Evolutionary conservation across 2,113 vertebrate genomes (phyloP).

Genomic region (Zeus faber): DNA sequence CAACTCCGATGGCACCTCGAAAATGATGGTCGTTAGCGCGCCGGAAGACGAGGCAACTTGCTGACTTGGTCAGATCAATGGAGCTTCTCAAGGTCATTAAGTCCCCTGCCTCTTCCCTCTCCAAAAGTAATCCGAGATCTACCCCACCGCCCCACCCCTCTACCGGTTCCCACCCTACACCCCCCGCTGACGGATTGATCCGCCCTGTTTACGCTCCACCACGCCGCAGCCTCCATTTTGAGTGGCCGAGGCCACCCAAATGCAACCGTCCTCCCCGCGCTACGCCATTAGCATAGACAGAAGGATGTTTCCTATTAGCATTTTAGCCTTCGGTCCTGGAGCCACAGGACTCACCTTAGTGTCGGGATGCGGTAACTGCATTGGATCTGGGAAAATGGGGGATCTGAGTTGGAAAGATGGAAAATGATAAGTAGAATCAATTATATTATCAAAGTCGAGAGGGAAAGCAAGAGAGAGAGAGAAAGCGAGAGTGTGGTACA

Average conservation of each 20-base stretch:
- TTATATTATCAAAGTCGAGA: not conserved
- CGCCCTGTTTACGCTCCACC: constrained; percentile 44
- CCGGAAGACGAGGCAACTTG: too few species aligned
- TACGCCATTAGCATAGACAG: constrained; percentile 48
- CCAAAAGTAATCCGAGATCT: too few species aligned
- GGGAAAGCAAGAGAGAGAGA: not conserved
- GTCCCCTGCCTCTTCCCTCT: too few species aligned
- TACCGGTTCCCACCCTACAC: too few species aligned
- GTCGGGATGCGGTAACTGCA: too few species aligned
- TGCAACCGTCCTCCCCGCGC: constrained; percentile 30
- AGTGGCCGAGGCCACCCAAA: constrained; percentile 35
- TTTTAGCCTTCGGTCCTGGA: constrained; percentile 16
- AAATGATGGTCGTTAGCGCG: too few species aligned
- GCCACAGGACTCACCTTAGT: too few species aligned
- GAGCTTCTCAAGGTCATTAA: too few species aligned
- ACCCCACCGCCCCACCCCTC: too few species aligned
- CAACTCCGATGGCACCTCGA: too few species aligned
- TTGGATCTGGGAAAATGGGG: not conserved
- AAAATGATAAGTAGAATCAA: not conserved
- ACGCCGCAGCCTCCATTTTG: constrained; percentile 46
- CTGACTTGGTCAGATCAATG: too few species aligned
- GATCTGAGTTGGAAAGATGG: not conserved
- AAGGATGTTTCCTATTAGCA: constrained; percentile 43
- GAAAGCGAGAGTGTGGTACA: too few species aligned
- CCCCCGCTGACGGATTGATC: constrained; percentile 26